These are phyloP conservation scores for Malurus elegans DNA, from an alignment of 2,113 vertebrate genomes.

Conservation along the genomic window DNA sequence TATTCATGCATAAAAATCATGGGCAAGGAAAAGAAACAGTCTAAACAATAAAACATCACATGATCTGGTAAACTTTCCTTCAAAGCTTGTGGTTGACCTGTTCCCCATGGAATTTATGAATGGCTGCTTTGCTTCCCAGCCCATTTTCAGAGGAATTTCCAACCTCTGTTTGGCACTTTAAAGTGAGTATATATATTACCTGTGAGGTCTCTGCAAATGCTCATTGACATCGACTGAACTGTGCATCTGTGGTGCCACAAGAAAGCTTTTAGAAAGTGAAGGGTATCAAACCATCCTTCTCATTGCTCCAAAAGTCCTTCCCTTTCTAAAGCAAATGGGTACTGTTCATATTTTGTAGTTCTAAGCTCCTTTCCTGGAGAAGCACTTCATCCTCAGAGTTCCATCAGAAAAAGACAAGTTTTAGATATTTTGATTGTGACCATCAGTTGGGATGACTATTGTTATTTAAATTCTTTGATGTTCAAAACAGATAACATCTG, in stretches of 20 bases:
- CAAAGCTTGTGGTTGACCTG: not conserved
- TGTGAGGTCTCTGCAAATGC: not conserved
- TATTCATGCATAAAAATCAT: not conserved
- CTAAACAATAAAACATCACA: not conserved
- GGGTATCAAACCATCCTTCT: not conserved
- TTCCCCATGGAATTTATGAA: not conserved
- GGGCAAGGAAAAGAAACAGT: fast-evolving
- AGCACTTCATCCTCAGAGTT: not conserved
- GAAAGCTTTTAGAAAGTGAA: not conserved
- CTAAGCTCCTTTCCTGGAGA: not conserved
- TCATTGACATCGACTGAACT: not conserved
- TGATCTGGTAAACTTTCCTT: not conserved
- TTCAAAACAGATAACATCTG: not conserved
- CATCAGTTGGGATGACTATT: not conserved
- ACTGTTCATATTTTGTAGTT: not conserved
- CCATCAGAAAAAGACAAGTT: not conserved
- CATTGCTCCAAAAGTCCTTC: not conserved
- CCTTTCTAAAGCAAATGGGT: not conserved
- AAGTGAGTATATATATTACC: not conserved
- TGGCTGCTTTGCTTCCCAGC: not conserved
- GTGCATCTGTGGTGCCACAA: not conserved
- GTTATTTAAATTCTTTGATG: not conserved
- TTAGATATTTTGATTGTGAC: not conserved
- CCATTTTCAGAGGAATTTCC: not conserved
- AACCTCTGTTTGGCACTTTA: not conserved